Conservation (phyloP, 2,888 invertebrate genomes). For the Pandemis heparana region DNA sequence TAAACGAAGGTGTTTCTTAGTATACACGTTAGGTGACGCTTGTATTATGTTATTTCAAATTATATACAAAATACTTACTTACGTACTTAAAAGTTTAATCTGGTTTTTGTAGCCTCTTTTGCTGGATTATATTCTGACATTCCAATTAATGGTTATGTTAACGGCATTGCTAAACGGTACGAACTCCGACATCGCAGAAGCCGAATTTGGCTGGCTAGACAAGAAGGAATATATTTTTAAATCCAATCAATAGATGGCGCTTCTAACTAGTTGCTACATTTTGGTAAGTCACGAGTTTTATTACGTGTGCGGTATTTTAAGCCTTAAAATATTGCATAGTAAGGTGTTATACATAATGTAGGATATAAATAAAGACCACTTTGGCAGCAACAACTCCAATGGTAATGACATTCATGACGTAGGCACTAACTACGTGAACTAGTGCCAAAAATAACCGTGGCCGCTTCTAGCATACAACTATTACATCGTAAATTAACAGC, state of each 20-base stretch:
- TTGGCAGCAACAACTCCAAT: slow-evolving; percentile 19
- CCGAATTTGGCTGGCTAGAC: not conserved
- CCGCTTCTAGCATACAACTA: slow-evolving; percentile 7
- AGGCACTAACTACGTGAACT: slow-evolving; percentile 1
- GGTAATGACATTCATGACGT: slow-evolving; percentile 30
- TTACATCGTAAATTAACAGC: not conserved
- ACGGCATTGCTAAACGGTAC: not conserved
- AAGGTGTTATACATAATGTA: not conserved
- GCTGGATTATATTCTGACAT: too few species aligned
- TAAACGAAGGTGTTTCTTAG: not conserved
- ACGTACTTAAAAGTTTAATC: too few species aligned
- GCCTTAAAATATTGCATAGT: not conserved
- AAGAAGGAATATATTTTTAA: not conserved
- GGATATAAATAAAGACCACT: slow-evolving; percentile 25
- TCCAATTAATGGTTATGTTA: not conserved
- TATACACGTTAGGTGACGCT: slow-evolving; percentile 23
- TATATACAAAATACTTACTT: not conserved
- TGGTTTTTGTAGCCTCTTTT: too few species aligned
- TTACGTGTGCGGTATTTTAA: slow-evolving; percentile 3
- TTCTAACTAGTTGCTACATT: not conserved
- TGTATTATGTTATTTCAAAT: not conserved
- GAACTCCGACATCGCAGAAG: not conserved
- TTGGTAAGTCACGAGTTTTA: slow-evolving; percentile 8
- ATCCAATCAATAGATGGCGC: not conserved
- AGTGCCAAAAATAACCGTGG: slow-evolving; percentile 21